Percentiles rank a stretch among this genome's conserved stretches.
phyloP scores from a whole-genome alignment of 2,888 invertebrate genomes.

The Lacanobia oleracea region DNA sequence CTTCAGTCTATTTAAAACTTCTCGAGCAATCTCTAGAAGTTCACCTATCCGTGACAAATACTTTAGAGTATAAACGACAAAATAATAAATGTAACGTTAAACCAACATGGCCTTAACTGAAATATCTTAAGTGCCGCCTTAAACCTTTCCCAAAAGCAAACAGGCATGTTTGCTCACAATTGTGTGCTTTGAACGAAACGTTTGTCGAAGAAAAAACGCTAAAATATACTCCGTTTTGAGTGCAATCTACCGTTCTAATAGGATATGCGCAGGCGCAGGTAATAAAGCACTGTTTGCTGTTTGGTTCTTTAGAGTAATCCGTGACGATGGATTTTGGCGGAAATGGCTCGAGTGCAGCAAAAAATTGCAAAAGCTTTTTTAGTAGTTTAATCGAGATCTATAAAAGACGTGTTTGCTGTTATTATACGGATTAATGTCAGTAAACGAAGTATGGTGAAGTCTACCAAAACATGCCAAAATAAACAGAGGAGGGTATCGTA shows the following conservation, averaged over 20 bases:
- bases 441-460: neutral
- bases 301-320: conserved; percentile 75
- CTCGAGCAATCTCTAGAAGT: conserved; percentile 16
- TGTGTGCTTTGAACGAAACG: conserved; percentile 78
- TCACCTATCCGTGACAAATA: conserved; percentile 45
- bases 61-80: conserved; percentile 25
- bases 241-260: conserved; percentile 83
- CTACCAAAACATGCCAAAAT: conserved; percentile 22
- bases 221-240: conserved; percentile 62
- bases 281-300: conserved; percentile 66
- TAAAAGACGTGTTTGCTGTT: conserved; percentile 26
- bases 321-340: conserved; percentile 47
- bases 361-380: conserved; percentile 32
- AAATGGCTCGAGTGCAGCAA: conserved; percentile 40
- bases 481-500: neutral
- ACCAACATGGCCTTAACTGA: conserved; percentile 68
- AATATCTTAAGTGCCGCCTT: conserved; percentile 75
- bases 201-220: conserved; percentile 69
- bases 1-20: conserved; percentile 1
- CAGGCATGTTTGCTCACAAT: conserved; percentile 78
- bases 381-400: conserved; percentile 7
- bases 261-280: conserved; percentile 70
- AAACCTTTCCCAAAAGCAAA: conserved; percentile 81
- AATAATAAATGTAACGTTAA: conserved; percentile 56
- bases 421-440: conserved; percentile 46